phyloP scores from a whole-genome alignment of 2,797 vertebrate species.

The Sebastes cheni region DNA sequence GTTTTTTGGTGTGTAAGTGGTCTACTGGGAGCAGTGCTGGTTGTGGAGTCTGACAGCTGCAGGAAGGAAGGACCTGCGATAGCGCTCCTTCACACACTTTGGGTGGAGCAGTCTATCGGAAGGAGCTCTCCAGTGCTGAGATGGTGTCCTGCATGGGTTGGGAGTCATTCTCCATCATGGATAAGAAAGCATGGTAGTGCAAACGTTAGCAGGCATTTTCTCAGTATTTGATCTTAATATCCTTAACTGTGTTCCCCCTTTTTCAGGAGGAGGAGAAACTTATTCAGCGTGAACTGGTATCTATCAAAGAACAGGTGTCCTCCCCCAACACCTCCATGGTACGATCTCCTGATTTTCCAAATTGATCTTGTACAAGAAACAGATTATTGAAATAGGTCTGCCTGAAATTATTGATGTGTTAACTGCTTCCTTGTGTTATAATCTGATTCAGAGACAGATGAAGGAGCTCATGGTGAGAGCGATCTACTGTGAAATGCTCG shows the following conservation, averaged over 20 bases:
- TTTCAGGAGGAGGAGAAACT: slow-evolving; percentile 95
- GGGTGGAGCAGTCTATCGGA: too few species aligned
- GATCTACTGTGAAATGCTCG: slow-evolving; percentile 98
- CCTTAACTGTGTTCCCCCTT: not conserved
- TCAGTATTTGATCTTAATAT: not conserved
- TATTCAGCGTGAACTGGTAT: slow-evolving; percentile 90
- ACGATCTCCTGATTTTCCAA: slow-evolving; percentile 39
- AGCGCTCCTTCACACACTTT: too few species aligned
- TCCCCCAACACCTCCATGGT: slow-evolving; percentile 92
- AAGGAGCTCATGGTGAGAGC: slow-evolving; percentile 97
- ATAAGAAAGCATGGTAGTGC: not conserved
- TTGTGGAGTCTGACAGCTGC: too few species aligned
- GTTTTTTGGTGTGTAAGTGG: too few species aligned
- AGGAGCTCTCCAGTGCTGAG: too few species aligned
- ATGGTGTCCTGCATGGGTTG: too few species aligned
- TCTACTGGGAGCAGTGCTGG: too few species aligned
- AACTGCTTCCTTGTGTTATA: not conserved
- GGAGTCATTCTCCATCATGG: too few species aligned
- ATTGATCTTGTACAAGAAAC: not conserved
- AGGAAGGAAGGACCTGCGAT: too few species aligned
- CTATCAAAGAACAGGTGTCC: slow-evolving; percentile 92
- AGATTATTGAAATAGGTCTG: not conserved
- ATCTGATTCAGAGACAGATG: slow-evolving; percentile 90
- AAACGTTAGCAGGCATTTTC: not conserved
- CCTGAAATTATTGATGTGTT: not conserved